Conservation (phyloP, 2,797 vertebrate species). For the Artibeus jamaicensis region DNA sequence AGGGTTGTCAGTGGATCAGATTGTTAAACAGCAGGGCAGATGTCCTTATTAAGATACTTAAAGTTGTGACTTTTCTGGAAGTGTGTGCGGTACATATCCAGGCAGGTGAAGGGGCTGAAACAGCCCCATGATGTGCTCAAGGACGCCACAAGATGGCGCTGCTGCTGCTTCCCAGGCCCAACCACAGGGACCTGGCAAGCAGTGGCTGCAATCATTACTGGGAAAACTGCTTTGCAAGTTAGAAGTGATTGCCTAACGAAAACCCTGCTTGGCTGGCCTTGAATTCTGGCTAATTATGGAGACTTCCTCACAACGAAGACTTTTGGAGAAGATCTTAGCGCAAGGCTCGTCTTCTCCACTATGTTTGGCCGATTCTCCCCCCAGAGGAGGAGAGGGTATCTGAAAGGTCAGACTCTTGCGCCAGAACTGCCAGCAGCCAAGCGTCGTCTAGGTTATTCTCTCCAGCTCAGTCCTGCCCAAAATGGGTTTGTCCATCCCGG, state of each 20-base stretch:
- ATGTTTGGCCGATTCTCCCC: not conserved
- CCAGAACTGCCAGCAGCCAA: rapidly evolving
- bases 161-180: constrained; percentile 37
- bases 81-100: not conserved
- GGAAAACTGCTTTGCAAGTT: constrained; percentile 11
- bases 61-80: constrained; percentile 22
- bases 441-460: not conserved
- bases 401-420: not conserved
- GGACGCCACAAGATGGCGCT: constrained; percentile 69
- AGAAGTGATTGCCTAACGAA: constrained; percentile 6
- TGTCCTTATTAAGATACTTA: not conserved
- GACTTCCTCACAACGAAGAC: not conserved
- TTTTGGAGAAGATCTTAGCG: not conserved
- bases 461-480: not conserved
- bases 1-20: not conserved
- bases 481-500: not conserved
- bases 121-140: not conserved
- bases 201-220: not conserved
- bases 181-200: rapidly evolving
- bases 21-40: not conserved
- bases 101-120: not conserved
- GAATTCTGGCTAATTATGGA: not conserved
- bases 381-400: not conserved
- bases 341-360: not conserved
- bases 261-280: constrained; percentile 22